phyloP scores from a whole-genome alignment of 1,140 invertebrate genomes.

The Diachasmimorpha longicaudata region DNA sequence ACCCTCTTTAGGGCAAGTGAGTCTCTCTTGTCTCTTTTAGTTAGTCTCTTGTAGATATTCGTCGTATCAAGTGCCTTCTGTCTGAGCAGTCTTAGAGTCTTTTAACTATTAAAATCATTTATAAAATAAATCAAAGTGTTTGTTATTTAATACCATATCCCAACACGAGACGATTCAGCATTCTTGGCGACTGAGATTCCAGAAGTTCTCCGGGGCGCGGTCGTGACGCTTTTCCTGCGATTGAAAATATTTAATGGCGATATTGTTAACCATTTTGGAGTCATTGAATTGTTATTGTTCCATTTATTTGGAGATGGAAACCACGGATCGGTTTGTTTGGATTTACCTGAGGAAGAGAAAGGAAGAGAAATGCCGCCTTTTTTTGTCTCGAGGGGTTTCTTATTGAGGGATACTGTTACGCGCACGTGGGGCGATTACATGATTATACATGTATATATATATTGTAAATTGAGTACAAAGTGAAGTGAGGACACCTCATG shows the following conservation, averaged over 20 bases:
- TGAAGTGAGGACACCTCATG: conserved; percentile 3
- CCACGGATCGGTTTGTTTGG: neutral
- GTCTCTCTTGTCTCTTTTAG: too few relatives aligned
- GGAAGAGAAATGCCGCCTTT: neutral
- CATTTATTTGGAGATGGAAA: neutral
- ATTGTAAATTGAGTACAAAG: conserved; percentile 3
- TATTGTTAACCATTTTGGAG: neutral
- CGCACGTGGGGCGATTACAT: conserved; percentile 6
- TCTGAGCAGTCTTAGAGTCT: too few relatives aligned
- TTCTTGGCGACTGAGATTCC: neutral
- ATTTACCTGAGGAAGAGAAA: neutral
- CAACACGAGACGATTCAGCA: neutral
- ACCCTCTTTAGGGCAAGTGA: too few relatives aligned
- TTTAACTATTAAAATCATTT: too few relatives aligned
- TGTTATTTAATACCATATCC: too few relatives aligned
- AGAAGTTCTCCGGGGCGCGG: neutral
- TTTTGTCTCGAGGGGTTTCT: neutral
- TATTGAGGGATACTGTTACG: neutral
- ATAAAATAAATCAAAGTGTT: too few relatives aligned
- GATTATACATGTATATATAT: conserved; percentile 5
- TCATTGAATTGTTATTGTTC: neutral
- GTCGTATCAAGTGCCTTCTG: too few relatives aligned
- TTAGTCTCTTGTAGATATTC: too few relatives aligned
- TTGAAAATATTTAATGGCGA: neutral
- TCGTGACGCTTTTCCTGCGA: neutral